phyloP scores from a whole-genome alignment of 2,113 vertebrate genomes.

The Bungarus multicinctus region DNA sequence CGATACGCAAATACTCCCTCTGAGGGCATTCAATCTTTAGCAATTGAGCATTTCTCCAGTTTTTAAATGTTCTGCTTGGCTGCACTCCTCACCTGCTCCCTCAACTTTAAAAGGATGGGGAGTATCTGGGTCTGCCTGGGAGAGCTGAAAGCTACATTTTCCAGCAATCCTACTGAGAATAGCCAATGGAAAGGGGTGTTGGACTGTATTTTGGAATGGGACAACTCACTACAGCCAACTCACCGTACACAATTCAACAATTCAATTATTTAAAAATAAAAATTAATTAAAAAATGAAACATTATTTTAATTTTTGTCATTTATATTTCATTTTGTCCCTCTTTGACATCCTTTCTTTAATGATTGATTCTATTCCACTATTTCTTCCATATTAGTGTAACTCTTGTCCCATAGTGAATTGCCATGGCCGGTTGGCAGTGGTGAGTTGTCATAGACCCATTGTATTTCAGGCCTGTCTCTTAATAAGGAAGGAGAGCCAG shows the following conservation, averaged over 20 bases:
- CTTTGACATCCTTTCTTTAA: neutral
- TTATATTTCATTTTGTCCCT: neutral
- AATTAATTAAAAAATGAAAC: neutral
- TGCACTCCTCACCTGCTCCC: neutral
- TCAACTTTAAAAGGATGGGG: neutral
- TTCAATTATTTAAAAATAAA: neutral
- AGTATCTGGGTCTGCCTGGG: neutral
- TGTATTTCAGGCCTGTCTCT: neutral
- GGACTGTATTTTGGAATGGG: neutral
- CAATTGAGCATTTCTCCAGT: neutral
- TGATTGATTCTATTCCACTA: neutral
- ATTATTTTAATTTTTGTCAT: neutral
- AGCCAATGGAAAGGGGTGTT: neutral
- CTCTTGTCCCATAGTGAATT: neutral
- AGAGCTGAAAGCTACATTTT: neutral
- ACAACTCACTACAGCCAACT: neutral
- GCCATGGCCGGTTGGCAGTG: neutral
- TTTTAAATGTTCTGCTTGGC: neutral
- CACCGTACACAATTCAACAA: neutral
- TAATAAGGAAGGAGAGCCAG: neutral
- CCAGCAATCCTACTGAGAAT: neutral
- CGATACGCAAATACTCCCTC: neutral
- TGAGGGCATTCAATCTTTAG: neutral
- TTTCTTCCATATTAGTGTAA: neutral
- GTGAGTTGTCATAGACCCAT: neutral